phyloP scores from a whole-genome alignment of 2,888 invertebrate species.

The Notodonta dromedarius region DNA sequence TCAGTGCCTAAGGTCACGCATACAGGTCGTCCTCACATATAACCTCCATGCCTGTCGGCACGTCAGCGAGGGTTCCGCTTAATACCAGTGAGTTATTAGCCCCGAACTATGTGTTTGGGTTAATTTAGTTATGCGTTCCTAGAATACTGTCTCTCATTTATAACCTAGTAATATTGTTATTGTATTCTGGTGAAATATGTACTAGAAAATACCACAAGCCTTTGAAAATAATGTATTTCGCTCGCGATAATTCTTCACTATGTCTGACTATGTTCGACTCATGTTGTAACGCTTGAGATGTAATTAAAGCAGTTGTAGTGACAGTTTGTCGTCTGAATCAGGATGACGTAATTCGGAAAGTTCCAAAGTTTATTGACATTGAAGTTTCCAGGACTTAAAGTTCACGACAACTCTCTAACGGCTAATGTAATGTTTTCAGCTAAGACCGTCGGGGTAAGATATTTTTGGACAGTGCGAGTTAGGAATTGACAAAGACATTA shows the following conservation, averaged over 20 bases:
- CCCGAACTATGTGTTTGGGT: neutral
- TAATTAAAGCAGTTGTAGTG: too few species aligned
- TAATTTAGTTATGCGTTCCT: neutral
- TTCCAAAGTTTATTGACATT: too few species aligned
- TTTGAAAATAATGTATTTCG: neutral
- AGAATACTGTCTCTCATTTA: neutral
- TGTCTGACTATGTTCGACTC: neutral
- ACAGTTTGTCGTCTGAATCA: too few species aligned
- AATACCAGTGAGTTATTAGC: conserved; percentile 5
- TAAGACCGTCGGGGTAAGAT: too few species aligned
- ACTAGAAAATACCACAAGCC: neutral
- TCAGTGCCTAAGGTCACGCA: neutral
- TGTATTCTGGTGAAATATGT: conserved; percentile 2
- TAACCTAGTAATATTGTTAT: neutral
- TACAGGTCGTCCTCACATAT: neutral
- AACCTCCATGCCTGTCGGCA: conserved; percentile 1
- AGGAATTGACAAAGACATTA: too few species aligned
- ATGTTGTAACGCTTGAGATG: too few species aligned
- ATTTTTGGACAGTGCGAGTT: too few species aligned
- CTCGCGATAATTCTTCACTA: neutral
- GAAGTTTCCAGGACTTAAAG: too few species aligned
- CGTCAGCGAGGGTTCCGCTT: neutral
- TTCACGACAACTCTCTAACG: too few species aligned
- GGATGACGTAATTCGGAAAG: too few species aligned
- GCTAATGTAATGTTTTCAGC: too few species aligned